Evolutionary conservation across 2,888 invertebrate species (phyloP), one percentile per base, ranked within the genome.

Genomic region (Ichneumoninae sp.): DNA sequence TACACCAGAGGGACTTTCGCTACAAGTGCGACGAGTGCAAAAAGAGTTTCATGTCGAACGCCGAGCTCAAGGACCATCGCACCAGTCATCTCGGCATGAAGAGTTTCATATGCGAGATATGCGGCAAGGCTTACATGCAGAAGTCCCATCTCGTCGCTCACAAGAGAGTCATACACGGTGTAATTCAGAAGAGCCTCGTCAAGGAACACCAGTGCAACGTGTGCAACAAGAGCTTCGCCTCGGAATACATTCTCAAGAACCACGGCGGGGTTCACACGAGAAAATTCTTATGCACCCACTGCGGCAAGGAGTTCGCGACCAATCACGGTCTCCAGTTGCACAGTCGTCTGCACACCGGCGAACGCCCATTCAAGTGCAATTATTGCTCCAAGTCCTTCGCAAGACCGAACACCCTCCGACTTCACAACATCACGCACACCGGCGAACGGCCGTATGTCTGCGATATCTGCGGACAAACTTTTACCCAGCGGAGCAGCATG

Each of bases 11-110:
- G 13, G 91, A 91, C 22, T 93, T 91, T 88, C 94, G 94, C 68
- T 96, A 95, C 84, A 95, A 95, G 0, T 95, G 95, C 88, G 94
- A 94, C 19, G 94, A 91, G 65, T 95, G 95, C 87, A 94, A 94
- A 0, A 95, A 95, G 88, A 92, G 94, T 10, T 95, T 95, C 89
- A 94, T 95, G 3, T 94, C 94, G 1, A 95, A 95, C 93, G 87
- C 95, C 91, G 93, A 95, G 94, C 88, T 95, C 94, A 92, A 92
- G 62, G 91, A 93, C 47, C 93, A 93, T 62, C 69, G 78, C 1
- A 82, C 80, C 30, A 78, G 52, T 19, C 62, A 79, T 30, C 84
- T 87, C 84, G 91, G 92, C 36, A 87, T 87, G 0, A 92, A 92
- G 36, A 90, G 91, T 1, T 92, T 91, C 75, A 89, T 92, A 1